Evolutionary conservation across 2,888 invertebrate genomes (phyloP), one percentile per base, ranked within the genome.

Genomic region (Leptinotarsa peninsularis): DNA sequence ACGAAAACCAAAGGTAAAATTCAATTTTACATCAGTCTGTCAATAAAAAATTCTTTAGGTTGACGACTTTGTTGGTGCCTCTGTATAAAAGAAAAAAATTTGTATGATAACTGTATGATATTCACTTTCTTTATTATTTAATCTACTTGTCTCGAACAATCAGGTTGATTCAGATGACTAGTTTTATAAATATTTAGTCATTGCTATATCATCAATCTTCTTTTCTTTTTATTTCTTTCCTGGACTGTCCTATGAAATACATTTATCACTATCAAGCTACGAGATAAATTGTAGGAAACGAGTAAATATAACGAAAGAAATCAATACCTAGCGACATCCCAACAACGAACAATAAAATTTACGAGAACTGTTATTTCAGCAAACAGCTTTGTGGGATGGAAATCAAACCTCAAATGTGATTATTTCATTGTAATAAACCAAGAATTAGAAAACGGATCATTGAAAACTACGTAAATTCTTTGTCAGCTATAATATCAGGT

Each of bases 191-290:
- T 72, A 74, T 71, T 74, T 70, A 72, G 74, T 72, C 69, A 78
- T 72, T 67, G 49, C 52, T 58, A 56, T 74, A n/a, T 63, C 78
- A 78, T 78, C 78, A 78, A 78, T 78, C 78, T 78, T 76, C 67
- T 70, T 74, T 73, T 72, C 74, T 78, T 71, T 76, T 72, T 56
- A 69, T 78, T 75, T 72, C 63, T 72, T 67, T 68, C 63, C 43
- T 43, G n/a, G 17, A 17, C 3, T 63, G 33, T 63, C 63, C 63
- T 33, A 43, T 13, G 43, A 13, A 43, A 63, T 43, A 5, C 63
- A 63, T 63, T 63, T 63, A 63, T 63, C 63, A 63, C 63, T 63
- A 63, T 63, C 63, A 63, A 63, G 63, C 63, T 43, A 10, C n/a
- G 3, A 33, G n/a, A 63, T 43, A 33, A 63, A 43, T 63, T 17